Conservation (phyloP, 2,797 vertebrate species). For the Chanos chanos region DNA sequence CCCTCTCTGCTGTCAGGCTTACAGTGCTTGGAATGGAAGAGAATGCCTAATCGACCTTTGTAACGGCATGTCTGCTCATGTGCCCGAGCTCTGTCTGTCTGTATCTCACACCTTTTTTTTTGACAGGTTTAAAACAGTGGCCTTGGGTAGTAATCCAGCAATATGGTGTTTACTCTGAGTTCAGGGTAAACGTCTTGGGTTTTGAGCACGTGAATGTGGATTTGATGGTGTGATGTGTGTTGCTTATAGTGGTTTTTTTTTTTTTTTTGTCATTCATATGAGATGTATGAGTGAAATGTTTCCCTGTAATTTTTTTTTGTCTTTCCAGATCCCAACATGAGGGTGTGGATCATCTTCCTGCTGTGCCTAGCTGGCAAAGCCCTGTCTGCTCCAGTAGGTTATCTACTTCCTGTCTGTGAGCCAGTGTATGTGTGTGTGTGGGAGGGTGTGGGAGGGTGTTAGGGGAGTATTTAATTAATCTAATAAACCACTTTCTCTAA, state of each 20-base stretch:
- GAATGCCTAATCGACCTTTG: neutral
- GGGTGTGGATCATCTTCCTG: constrained; percentile 91
- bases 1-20: neutral
- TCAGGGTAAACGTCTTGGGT: no score
- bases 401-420: neutral
- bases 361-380: constrained; percentile 90
- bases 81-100: no score
- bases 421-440: constrained; percentile 1
- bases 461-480: no score
- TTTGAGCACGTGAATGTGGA: no score
- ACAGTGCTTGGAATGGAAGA: neutral
- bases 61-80: neutral
- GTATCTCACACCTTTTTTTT: no score
- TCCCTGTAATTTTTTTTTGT: constrained; percentile 2
- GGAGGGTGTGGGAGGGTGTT: neutral
- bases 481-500: no score
- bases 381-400: constrained; percentile 88
- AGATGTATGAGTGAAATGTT: neutral
- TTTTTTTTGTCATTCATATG: neutral
- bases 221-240: no score
- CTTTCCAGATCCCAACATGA: constrained; percentile 84
- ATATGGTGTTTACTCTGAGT: no score
- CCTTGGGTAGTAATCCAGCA: no score
- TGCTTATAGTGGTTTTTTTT: no score
- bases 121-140: no score